Percentiles rank a stretch among this genome's conserved stretches.
phyloP scores from a whole-genome alignment of 2,888 invertebrate genomes.

The Melieria omissa region DNA sequence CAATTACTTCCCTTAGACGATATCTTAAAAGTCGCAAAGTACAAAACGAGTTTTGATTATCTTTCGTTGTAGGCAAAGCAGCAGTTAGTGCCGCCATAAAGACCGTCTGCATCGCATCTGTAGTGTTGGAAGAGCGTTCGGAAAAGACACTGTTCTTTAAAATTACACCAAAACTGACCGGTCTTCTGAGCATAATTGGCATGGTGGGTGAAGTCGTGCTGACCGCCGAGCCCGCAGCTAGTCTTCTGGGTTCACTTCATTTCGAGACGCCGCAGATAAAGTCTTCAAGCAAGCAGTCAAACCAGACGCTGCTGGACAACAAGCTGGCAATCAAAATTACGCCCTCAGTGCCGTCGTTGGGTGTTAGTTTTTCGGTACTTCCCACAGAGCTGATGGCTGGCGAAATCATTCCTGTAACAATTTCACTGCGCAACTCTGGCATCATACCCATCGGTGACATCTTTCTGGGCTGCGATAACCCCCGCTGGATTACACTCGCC shows the following conservation, averaged over 20 bases:
- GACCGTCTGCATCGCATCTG: slow-evolving; percentile 53
- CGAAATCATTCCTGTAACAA: slow-evolving; percentile 74
- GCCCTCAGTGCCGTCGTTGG: slow-evolving; percentile 83
- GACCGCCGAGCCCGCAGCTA: slow-evolving; percentile 58
- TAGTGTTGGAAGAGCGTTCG: slow-evolving; percentile 62
- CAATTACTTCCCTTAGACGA: no score
- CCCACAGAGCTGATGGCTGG: slow-evolving; percentile 76
- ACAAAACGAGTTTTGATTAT: background rate
- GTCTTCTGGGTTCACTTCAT: slow-evolving; percentile 59
- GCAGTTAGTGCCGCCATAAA: slow-evolving; percentile 61
- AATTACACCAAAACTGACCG: slow-evolving; percentile 79
- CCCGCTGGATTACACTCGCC: slow-evolving; percentile 62
- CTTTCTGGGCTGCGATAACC: slow-evolving; percentile 69
- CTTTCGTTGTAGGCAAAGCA: slow-evolving; percentile 48
- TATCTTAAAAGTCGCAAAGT: no score
- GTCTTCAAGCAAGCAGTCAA: slow-evolving; percentile 51
- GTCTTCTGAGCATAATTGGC: slow-evolving; percentile 79
- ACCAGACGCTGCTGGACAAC: slow-evolving; percentile 69
- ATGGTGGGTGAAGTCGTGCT: slow-evolving; percentile 69
- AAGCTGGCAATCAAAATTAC: slow-evolving; percentile 80
- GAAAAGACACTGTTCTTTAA: slow-evolving; percentile 76
- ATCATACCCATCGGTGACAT: slow-evolving; percentile 72
- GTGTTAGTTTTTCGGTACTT: slow-evolving; percentile 76
- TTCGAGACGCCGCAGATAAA: slow-evolving; percentile 63
- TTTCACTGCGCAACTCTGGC: slow-evolving; percentile 75